phyloP scores from a whole-genome alignment of 1,140 invertebrate genomes.

The Lepidotrigona ventralis region DNA sequence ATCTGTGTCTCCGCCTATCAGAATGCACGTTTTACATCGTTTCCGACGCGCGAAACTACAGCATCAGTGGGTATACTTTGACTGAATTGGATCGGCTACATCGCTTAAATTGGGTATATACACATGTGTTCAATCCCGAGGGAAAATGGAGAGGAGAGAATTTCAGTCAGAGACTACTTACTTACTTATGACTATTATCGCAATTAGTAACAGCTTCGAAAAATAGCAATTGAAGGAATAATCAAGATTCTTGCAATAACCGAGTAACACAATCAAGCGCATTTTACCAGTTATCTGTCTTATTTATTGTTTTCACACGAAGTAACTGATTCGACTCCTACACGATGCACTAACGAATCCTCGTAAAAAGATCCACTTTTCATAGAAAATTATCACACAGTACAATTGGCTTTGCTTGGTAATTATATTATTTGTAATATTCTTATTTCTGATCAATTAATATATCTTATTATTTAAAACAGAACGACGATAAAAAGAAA shows the following conservation, averaged over 20 bases:
- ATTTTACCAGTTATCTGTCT: not conserved
- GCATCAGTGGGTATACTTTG: not conserved
- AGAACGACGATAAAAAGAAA: too few species aligned
- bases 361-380: too few species aligned
- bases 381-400: too few species aligned
- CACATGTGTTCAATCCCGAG: not conserved
- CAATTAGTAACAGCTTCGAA: not conserved
- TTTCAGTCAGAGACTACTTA: not conserved
- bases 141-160: too few species aligned
- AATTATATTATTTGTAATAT: too few species aligned
- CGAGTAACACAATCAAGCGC: not conserved
- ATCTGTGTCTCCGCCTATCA: slow-evolving; percentile 57
- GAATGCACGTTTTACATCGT: slow-evolving; percentile 26
- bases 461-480: too few species aligned
- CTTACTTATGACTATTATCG: not conserved
- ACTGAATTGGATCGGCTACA: not conserved
- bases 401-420: too few species aligned
- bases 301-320: not conserved
- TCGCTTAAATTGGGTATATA: too few species aligned
- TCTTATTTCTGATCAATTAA: too few species aligned
- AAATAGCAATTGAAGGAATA: not conserved
- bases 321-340: too few species aligned
- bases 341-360: too few species aligned
- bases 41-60: not conserved
- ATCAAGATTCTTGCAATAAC: not conserved